A percentile compares a stretch with the other conserved stretches of the same genome.
phyloP scores from a whole-genome alignment of 53 echinoderm and acorn worm genomes.

The Temnopleurus reevesii region DNA sequence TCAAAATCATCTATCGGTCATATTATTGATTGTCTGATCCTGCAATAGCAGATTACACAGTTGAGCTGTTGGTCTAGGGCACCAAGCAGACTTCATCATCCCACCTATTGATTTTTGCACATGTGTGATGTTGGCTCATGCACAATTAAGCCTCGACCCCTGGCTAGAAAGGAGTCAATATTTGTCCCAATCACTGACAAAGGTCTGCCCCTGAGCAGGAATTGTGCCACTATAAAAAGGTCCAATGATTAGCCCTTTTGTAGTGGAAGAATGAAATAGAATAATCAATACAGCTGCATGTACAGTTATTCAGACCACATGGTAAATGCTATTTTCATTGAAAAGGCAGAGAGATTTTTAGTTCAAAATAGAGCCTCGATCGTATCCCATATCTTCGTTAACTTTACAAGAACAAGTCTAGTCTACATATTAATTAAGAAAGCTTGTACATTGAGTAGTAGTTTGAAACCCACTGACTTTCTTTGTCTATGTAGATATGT shows the following conservation, averaged over 20 bases:
- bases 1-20: slow-evolving; percentile 7
- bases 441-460: too few relatives aligned
- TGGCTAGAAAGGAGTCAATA: slow-evolving; percentile 21
- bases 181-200: slow-evolving; percentile 15
- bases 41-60: not conserved
- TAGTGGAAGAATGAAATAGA: not conserved
- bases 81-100: not conserved
- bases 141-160: not conserved
- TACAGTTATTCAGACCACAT: too few relatives aligned
- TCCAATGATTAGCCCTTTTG: not conserved
- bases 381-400: too few relatives aligned
- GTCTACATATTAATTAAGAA: too few relatives aligned
- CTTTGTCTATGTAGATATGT: too few relatives aligned
- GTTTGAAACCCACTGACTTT: too few relatives aligned
- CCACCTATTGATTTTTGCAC: not conserved
- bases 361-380: too few relatives aligned
- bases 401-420: too few relatives aligned
- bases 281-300: too few relatives aligned
- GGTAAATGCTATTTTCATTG: too few relatives aligned
- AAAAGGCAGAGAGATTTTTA: too few relatives aligned
- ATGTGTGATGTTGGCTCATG: not conserved
- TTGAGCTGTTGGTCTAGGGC: not conserved
- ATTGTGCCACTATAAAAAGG: not conserved
- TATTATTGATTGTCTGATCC: not conserved
- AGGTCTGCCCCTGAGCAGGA: not conserved